These are phyloP conservation scores for Octopus sinensis DNA, from an alignment of 1,140 invertebrate genomes.

Conservation along the genomic window DNA sequence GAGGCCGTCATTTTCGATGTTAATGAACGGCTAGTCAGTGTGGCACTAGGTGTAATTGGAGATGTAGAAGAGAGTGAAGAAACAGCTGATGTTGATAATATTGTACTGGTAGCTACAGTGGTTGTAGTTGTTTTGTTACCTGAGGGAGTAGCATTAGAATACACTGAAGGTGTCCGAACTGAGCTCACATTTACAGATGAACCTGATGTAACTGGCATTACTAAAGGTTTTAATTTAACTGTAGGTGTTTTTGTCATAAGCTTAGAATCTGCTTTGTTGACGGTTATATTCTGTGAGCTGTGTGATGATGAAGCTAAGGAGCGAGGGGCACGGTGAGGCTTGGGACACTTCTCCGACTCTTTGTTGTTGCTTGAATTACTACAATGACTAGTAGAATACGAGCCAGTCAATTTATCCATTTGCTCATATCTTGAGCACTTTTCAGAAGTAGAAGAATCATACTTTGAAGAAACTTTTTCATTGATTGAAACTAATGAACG, in stretches of 20 bases:
- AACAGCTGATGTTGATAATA: neutral
- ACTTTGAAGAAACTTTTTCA: constrained; percentile 18
- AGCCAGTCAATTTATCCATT: constrained; percentile 22
- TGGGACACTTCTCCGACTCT: constrained; percentile 27
- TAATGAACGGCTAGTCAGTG: constrained; percentile 5
- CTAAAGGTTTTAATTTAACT: constrained; percentile 54
- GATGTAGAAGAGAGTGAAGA: neutral
- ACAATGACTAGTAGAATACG: constrained; percentile 18
- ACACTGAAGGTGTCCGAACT: constrained; percentile 11
- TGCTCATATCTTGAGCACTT: constrained; percentile 17
- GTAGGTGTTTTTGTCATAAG: constrained; percentile 51
- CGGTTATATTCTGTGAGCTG: constrained; percentile 29
- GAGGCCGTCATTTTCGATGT: constrained; percentile 12
- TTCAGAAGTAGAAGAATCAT: constrained; percentile 19
- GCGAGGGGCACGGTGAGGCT: constrained; percentile 27
- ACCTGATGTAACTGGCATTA: constrained; percentile 36
- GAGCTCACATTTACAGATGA: constrained; percentile 37
- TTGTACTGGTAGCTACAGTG: neutral
- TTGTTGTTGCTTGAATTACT: constrained; percentile 27
- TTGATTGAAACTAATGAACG: constrained; percentile 1
- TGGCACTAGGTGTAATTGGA: constrained; percentile 17
- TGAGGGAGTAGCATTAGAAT: constrained; percentile 18
- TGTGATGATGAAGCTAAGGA: constrained; percentile 21
- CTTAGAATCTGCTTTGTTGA: constrained; percentile 48
- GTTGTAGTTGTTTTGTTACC: constrained; percentile 6